phyloP scores from a whole-genome alignment of 1,140 invertebrate species.

The Prorops nasuta region DNA sequence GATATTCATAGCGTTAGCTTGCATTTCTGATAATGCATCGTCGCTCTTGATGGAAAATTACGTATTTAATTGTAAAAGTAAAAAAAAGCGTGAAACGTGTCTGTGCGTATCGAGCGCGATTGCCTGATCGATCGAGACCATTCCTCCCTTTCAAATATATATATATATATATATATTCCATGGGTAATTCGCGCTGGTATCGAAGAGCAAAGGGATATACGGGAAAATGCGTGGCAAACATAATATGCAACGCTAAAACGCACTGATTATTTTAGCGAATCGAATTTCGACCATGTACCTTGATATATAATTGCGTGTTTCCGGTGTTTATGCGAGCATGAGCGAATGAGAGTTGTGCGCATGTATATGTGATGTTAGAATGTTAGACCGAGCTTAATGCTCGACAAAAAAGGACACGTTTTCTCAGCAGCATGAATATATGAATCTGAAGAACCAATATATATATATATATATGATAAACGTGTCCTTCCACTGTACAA shows the following conservation, averaged over 20 bases:
- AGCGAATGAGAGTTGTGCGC: neutral
- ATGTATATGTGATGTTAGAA: neutral
- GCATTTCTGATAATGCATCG: too few species aligned
- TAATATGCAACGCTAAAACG: conserved; percentile 28
- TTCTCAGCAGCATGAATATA: neutral
- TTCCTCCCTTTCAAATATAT: neutral
- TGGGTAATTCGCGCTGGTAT: neutral
- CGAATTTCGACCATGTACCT: conserved; percentile 37
- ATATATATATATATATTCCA: neutral
- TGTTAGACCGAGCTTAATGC: neutral
- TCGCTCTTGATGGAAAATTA: too few species aligned
- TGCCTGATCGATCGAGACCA: conserved; percentile 1
- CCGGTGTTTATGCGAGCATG: conserved; percentile 2
- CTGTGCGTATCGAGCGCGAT: conserved; percentile 12
- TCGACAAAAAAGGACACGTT: neutral
- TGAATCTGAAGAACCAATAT: neutral
- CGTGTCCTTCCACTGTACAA: too few species aligned
- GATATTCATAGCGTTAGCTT: too few species aligned
- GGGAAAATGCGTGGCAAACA: too few species aligned
- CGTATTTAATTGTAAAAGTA: too few species aligned
- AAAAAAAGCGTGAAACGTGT: too few species aligned
- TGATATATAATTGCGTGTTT: conserved; percentile 28
- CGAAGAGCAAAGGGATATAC: neutral
- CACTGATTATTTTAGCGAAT: conserved; percentile 50
- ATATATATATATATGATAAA: neutral